Conservation (phyloP, 2,113 vertebrate genomes). For the Ia io region DNA sequence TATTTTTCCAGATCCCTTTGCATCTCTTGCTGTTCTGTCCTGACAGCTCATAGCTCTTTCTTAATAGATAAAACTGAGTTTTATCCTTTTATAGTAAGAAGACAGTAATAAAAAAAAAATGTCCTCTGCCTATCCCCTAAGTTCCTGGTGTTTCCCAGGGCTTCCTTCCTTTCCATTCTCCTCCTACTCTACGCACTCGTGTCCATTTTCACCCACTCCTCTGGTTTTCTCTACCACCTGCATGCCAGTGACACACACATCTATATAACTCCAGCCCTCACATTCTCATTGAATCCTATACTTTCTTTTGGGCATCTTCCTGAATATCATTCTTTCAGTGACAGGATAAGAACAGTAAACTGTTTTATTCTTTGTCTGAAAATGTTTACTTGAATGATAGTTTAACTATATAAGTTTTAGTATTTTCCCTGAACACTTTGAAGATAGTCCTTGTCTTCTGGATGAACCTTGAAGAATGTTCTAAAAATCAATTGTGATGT, state of each 20-base stretch:
- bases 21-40: not conserved
- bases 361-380: conserved; percentile 12
- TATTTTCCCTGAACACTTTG: not conserved
- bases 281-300: not conserved
- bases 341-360: not conserved
- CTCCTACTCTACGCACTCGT: not conserved
- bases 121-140: not conserved
- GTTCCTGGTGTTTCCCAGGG: conserved; percentile 6
- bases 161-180: not conserved
- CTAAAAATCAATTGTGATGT: not conserved
- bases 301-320: not conserved
- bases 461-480: not conserved
- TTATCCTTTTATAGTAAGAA: not conserved
- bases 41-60: not conserved
- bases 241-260: not conserved
- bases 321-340: not conserved
- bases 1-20: not conserved
- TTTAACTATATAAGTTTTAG: not conserved
- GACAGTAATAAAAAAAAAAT: not conserved
- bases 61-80: not conserved
- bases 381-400: not conserved
- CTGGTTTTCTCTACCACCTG: not conserved
- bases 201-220: not conserved
- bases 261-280: not conserved
- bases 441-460: not conserved